Conservation (phyloP, 2,888 invertebrate genomes). For the Lobophora halterata region DNA sequence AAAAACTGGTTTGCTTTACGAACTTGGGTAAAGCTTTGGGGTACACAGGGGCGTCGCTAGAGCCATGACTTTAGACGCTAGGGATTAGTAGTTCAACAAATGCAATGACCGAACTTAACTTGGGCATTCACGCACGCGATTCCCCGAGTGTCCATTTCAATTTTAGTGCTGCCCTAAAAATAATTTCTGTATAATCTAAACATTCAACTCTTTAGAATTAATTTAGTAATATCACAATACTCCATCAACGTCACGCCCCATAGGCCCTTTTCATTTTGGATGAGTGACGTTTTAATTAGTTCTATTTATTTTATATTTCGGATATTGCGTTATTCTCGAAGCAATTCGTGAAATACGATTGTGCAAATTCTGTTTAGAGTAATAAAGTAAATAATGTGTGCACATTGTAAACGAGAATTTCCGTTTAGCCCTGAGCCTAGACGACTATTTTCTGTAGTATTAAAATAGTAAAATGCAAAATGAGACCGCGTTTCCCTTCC, state of each 20-base stretch:
- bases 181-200: constrained; percentile 28
- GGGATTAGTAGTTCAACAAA: constrained; percentile 42
- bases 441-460: constrained; percentile 17
- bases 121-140: constrained; percentile 42
- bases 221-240: constrained; percentile 46
- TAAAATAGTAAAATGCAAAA: constrained; percentile 28
- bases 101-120: constrained; percentile 33
- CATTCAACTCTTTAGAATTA: constrained; percentile 39
- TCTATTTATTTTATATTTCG: constrained; percentile 39
- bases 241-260: constrained; percentile 44
- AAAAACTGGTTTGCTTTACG: too few species aligned
- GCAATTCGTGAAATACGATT: not conserved
- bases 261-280: constrained; percentile 40
- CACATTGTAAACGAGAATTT: constrained; percentile 12
- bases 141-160: constrained; percentile 33
- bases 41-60: constrained; percentile 48
- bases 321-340: constrained; percentile 38
- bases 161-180: constrained; percentile 18
- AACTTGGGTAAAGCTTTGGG: too few species aligned
- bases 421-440: constrained; percentile 8
- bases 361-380: not conserved
- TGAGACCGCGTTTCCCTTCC: constrained; percentile 27
- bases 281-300: constrained; percentile 51
- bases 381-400: constrained; percentile 2
- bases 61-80: constrained; percentile 42